Percentiles rank a stretch among this genome's conserved stretches.
Conservation (phyloP, 2,888 invertebrate species). For the Adineta ricciae region DNA sequence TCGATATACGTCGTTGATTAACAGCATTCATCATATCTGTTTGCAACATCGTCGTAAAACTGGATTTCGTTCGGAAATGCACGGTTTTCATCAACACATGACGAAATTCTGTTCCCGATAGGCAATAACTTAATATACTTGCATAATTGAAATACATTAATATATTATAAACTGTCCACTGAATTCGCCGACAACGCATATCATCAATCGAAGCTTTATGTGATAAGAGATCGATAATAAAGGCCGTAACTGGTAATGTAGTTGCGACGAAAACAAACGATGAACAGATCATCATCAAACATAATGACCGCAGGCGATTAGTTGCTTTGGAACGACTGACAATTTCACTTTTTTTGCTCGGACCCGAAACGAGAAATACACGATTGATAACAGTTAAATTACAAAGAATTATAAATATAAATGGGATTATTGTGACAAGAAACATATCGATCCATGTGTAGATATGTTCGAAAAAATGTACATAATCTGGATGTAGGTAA, state of each 20-base stretch:
- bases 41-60: neutral
- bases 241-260: conserved; percentile 1
- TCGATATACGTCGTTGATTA: neutral
- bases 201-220: neutral
- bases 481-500: neutral
- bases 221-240: conserved; percentile 1
- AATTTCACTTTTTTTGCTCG: neutral
- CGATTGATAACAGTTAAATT: conserved; percentile 20
- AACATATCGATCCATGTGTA: conserved; percentile 18
- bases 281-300: conserved; percentile 11
- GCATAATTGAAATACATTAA: conserved; percentile 23
- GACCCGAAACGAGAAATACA: neutral
- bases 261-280: conserved; percentile 7
- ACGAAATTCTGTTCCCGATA: conserved; percentile 18
- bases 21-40: neutral
- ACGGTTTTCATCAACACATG: neutral
- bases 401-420: conserved; percentile 13
- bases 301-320: conserved; percentile 18
- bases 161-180: conserved; percentile 15
- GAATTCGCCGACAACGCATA: neutral
- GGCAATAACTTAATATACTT: neutral
- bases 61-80: neutral
- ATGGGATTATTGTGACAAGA: conserved; percentile 13
- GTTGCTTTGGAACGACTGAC: conserved; percentile 13
- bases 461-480: neutral